These are phyloP conservation scores for Labroides dimidiatus DNA, from an alignment of 2,797 vertebrate genomes.

Conservation along the genomic window DNA sequence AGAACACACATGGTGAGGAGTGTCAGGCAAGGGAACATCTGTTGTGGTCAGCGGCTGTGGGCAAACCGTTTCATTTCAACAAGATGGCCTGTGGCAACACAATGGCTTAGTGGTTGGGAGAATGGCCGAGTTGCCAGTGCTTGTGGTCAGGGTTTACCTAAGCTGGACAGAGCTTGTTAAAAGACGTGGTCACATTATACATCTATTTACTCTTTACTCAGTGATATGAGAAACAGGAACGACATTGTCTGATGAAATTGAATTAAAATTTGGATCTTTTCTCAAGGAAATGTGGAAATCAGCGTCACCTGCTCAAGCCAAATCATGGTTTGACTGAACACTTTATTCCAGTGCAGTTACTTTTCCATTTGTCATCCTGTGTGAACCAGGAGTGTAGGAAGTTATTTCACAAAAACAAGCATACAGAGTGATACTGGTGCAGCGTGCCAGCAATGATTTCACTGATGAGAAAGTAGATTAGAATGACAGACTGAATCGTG, in stretches of 20 bases:
- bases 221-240: conserved; percentile 45
- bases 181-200: conserved; percentile 68
- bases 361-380: conserved; percentile 65
- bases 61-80: conserved; percentile 76
- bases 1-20: conserved; percentile 79
- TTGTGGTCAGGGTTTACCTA: conserved; percentile 77
- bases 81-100: conserved; percentile 79
- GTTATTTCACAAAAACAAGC: conserved; percentile 50
- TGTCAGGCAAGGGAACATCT: conserved; percentile 75
- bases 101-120: conserved; percentile 78
- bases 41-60: conserved; percentile 80
- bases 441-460: conserved; percentile 52
- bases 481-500: conserved; percentile 53
- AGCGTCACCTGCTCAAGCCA: conserved; percentile 17
- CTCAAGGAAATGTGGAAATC: conserved; percentile 41
- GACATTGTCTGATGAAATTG: conserved; percentile 45
- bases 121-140: conserved; percentile 67
- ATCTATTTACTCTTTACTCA: conserved; percentile 46
- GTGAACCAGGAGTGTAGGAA: conserved; percentile 41
- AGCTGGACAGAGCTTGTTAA: conserved; percentile 67
- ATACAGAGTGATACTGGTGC: conserved; percentile 32
- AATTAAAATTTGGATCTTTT: conserved; percentile 49
- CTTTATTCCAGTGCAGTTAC: conserved; percentile 56
- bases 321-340: conserved; percentile 49
- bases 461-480: conserved; percentile 67